Evolutionary conservation across 2,797 vertebrate species (phyloP).

Genomic region (Myiotriccus ornatus): DNA sequence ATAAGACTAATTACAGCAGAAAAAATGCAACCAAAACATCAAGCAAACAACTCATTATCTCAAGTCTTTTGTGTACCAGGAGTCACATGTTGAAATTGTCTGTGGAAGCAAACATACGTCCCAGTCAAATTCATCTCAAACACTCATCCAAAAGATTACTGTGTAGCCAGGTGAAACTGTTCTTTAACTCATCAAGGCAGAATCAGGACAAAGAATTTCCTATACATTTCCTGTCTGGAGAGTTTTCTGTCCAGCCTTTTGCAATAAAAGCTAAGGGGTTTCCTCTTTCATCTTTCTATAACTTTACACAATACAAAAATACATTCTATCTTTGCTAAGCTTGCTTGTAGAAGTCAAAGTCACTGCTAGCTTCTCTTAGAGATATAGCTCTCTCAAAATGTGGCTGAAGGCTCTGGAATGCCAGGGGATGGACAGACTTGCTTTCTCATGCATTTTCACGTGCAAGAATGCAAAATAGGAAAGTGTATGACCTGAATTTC

Average conservation of each 20-base stretch:
- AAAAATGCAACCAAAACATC: neutral
- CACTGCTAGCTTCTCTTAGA: neutral
- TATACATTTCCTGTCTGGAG: neutral
- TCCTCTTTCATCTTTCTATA: neutral
- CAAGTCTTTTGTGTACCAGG: neutral
- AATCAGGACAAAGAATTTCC: neutral
- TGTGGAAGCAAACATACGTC: neutral
- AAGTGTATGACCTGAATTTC: neutral
- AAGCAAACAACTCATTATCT: neutral
- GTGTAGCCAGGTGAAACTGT: neutral
- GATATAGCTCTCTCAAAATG: neutral
- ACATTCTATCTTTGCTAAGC: neutral
- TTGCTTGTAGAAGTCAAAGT: neutral
- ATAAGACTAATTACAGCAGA: neutral
- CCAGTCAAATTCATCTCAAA: neutral
- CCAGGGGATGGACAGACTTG: neutral
- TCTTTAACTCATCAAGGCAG: neutral
- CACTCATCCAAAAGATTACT: neutral
- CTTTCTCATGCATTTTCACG: neutral
- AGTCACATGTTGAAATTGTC: neutral
- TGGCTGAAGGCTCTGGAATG: neutral
- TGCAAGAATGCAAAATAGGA: neutral
- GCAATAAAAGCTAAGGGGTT: neutral
- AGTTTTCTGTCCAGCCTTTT: neutral
- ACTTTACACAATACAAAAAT: neutral